These are phyloP conservation scores for Tonatia bakeri DNA, from an alignment of 2,113 vertebrate genomes.

Conservation along the genomic window DNA sequence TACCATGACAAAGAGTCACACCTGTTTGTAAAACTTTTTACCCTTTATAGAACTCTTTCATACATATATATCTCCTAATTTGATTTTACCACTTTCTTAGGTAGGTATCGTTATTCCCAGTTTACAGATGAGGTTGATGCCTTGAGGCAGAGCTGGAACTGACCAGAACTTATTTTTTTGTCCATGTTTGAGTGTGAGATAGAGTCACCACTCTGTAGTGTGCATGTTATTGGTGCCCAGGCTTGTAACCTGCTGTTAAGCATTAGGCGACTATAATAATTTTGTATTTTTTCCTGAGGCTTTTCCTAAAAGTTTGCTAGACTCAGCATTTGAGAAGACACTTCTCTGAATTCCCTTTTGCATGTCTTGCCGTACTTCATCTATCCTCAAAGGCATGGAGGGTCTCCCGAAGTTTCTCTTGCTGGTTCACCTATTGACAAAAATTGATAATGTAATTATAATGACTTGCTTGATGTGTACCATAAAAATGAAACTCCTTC, in stretches of 20 bases:
- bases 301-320: conserved; percentile 6
- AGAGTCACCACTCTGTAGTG: not conserved
- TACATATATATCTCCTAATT: not conserved
- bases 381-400: not conserved
- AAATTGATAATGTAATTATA: not conserved
- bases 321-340: not conserved
- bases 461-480: not conserved
- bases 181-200: not conserved
- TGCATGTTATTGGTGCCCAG: not conserved
- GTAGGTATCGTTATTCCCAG: not conserved
- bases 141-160: not conserved
- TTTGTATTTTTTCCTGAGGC: not conserved
- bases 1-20: not conserved
- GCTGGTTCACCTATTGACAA: not conserved
- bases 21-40: not conserved
- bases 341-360: not conserved
- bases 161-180: not conserved
- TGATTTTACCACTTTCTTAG: not conserved
- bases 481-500: not conserved
- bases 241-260: not conserved
- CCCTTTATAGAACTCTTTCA: not conserved
- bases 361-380: not conserved
- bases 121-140: not conserved
- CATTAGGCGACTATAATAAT: not conserved
- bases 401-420: not conserved